phyloP scores from a whole-genome alignment of 2,797 vertebrate species.

The Linurgus olivaceus region DNA sequence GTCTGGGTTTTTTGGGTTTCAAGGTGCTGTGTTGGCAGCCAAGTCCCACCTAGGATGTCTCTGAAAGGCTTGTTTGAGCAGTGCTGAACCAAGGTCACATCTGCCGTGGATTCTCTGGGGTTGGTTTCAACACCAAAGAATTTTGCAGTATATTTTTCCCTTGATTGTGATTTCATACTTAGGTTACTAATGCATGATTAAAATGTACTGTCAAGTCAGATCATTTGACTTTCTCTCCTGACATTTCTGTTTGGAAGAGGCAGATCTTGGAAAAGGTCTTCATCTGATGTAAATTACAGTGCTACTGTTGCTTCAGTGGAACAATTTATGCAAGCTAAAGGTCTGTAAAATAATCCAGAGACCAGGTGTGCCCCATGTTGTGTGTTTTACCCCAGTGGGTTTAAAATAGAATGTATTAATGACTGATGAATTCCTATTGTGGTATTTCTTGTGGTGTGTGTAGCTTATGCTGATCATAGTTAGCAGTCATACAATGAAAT shows the following conservation, averaged over 20 bases:
- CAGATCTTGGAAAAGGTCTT: background rate
- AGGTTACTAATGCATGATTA: background rate
- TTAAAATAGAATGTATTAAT: background rate
- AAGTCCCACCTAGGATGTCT: background rate
- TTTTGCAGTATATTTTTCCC: background rate
- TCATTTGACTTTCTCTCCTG: background rate
- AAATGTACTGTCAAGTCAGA: background rate
- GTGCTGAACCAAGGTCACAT: background rate
- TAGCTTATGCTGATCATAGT: background rate
- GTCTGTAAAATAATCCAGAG: background rate
- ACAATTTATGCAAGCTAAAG: background rate
- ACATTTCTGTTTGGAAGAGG: background rate
- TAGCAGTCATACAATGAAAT: background rate
- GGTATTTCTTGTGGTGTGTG: background rate
- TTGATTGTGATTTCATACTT: background rate
- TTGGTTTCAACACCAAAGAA: background rate
- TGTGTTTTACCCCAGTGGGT: background rate
- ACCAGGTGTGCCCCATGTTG: background rate
- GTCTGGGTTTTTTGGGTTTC: background rate
- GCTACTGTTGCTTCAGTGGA: constrained; percentile 11
- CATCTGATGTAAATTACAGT: background rate
- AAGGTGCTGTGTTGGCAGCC: background rate
- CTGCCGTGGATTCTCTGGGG: background rate
- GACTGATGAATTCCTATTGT: background rate
- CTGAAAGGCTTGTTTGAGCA: background rate